Conservation (phyloP, 2,113 vertebrate species). For the Alectura lathami region DNA sequence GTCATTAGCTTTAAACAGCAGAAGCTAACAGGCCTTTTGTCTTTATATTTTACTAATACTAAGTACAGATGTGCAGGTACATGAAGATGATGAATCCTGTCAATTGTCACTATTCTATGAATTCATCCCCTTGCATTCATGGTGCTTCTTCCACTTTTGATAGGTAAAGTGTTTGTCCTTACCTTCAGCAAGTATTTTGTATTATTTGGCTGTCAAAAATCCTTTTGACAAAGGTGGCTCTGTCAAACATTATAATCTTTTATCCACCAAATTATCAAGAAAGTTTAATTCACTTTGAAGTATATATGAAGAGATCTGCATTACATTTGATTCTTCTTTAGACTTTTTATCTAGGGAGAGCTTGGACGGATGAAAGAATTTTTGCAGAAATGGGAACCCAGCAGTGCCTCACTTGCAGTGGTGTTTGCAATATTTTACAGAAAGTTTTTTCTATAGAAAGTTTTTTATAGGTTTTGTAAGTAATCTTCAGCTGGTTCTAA, state of each 20-base stretch:
- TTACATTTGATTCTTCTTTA: not conserved
- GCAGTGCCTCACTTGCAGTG: not conserved
- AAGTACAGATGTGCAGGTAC: not conserved
- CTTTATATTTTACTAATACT: not conserved
- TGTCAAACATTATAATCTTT: not conserved
- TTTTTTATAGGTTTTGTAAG: not conserved
- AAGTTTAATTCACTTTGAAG: not conserved
- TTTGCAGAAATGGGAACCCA: not conserved
- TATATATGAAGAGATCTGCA: not conserved
- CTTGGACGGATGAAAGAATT: not conserved
- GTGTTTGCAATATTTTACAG: not conserved
- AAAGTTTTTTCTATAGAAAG: not conserved
- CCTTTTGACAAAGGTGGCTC: not conserved
- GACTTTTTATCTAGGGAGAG: not conserved
- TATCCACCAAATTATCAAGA: not conserved
- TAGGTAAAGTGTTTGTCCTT: not conserved
- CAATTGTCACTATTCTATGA: not conserved
- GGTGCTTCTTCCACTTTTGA: not conserved
- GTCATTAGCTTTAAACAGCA: not conserved
- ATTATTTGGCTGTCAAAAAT: not conserved
- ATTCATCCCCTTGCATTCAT: not conserved
- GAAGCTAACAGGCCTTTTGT: not conserved
- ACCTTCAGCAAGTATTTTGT: not conserved
- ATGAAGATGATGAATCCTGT: not conserved
- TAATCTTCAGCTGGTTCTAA: not conserved